phyloP scores from a whole-genome alignment of 2,113 vertebrate genomes.

The Pimephales promelas region DNA sequence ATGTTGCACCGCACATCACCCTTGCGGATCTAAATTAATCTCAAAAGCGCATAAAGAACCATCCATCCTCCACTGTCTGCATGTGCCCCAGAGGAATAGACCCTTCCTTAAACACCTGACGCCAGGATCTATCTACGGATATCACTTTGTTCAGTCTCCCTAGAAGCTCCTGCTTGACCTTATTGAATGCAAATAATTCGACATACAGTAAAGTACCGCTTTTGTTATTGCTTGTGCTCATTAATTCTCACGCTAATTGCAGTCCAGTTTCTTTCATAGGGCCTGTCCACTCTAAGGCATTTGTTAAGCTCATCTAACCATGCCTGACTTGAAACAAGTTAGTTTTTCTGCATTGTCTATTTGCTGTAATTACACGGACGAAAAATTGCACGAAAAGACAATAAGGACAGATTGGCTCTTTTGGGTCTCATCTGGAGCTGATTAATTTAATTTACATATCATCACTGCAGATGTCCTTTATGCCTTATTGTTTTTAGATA shows the following conservation, averaged over 20 bases:
- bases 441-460: conserved; percentile 17
- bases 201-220: not conserved
- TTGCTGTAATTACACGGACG: conserved; percentile 16
- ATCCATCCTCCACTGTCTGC: conserved; percentile 15
- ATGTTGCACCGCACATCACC: conserved; percentile 17
- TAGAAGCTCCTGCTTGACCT: conserved; percentile 24
- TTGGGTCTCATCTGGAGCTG: conserved; percentile 16
- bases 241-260: conserved; percentile 45
- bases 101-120: not conserved
- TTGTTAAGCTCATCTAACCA: conserved; percentile 28
- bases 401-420: conserved; percentile 30
- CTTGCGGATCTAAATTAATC: conserved; percentile 39
- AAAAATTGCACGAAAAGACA: conserved; percentile 12
- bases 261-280: not conserved
- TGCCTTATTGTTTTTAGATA: conserved; percentile 35
- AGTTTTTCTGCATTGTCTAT: conserved; percentile 17
- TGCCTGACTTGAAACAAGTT: conserved; percentile 19
- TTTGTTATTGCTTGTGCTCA: conserved; percentile 33
- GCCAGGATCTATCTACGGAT: not conserved
- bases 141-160: not conserved
- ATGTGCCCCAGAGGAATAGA: not conserved
- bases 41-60: conserved; percentile 5
- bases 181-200: not conserved
- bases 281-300: conserved; percentile 34
- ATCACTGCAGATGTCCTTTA: conserved; percentile 38